A percentile compares a stretch with the other conserved stretches of the same genome.
Conservation (phyloP, 2,797 vertebrate species). For the Sebastiscus albofasciatus region DNA sequence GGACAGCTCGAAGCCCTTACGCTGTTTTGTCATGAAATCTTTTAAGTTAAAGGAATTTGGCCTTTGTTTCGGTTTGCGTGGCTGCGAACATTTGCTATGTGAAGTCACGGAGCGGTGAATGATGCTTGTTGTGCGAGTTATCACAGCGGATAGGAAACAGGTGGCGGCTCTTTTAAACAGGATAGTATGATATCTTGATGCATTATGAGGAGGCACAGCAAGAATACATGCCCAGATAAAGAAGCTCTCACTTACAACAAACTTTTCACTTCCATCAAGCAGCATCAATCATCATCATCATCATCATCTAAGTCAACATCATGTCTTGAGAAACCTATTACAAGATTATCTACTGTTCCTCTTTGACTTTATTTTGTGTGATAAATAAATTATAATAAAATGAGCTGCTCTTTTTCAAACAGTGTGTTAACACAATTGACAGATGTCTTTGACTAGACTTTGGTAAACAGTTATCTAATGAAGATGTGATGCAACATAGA, state of each 20-base stretch:
- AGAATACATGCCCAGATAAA: background rate
- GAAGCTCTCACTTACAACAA: background rate
- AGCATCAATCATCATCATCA: background rate
- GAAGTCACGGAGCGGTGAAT: background rate
- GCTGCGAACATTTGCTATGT: background rate
- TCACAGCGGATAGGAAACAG: conserved; percentile 1
- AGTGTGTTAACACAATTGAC: background rate
- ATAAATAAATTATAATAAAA: background rate
- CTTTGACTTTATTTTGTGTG: background rate
- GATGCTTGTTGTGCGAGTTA: conserved; percentile 8
- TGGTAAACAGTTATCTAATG: background rate
- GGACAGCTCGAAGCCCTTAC: conserved; percentile 1
- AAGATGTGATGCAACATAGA: background rate
- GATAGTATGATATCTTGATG: background rate
- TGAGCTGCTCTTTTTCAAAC: background rate
- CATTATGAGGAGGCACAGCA: background rate
- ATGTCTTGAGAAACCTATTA: background rate
- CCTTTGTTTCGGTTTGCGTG: conserved; percentile 29
- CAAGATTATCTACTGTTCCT: background rate
- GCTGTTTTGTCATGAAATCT: conserved; percentile 30
- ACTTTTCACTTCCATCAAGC: background rate
- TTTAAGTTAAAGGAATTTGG: conserved; percentile 30
- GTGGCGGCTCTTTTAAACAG: conserved; percentile 23
- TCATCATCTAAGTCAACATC: background rate
- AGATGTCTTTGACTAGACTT: background rate